These are phyloP conservation scores for Gadus chalcogrammus DNA, from an alignment of 2,113 vertebrate genomes.

Conservation along the genomic window DNA sequence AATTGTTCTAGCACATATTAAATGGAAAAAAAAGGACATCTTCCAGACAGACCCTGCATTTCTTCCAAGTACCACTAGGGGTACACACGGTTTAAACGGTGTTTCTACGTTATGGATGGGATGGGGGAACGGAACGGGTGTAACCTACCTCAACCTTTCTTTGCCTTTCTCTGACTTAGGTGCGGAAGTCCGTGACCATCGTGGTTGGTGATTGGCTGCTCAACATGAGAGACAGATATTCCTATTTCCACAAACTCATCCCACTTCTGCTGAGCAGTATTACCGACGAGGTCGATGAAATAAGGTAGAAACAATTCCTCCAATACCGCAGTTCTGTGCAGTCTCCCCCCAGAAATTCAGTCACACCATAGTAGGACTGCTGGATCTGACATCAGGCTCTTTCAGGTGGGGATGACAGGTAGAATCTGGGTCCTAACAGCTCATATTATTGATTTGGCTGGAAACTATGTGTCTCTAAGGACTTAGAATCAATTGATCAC, in stretches of 20 bases:
- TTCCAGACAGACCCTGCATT: too few species aligned
- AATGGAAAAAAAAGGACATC: not conserved
- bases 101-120: not conserved
- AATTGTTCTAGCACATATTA: not conserved
- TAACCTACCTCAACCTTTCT: not conserved
- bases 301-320: slow-evolving; percentile 63
- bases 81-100: not conserved
- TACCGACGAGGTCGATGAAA: slow-evolving; percentile 84
- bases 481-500: too few species aligned
- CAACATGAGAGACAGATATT: slow-evolving; percentile 85
- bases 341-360: too few species aligned
- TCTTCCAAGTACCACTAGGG: too few species aligned
- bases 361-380: too few species aligned
- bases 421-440: too few species aligned
- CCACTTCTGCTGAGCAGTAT: slow-evolving; percentile 86
- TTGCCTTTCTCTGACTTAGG: slow-evolving; percentile 62
- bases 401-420: too few species aligned
- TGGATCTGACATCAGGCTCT: too few species aligned
- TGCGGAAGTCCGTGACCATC: slow-evolving; percentile 80
- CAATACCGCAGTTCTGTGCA: too few species aligned
- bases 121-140: not conserved
- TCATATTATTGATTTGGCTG: too few species aligned
- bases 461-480: too few species aligned
- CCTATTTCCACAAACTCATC: slow-evolving; percentile 89
- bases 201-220: slow-evolving; percentile 88